Base-by-base conservation (phyloP, 2,888 invertebrate species). In the Drosophila limbata region DNA sequence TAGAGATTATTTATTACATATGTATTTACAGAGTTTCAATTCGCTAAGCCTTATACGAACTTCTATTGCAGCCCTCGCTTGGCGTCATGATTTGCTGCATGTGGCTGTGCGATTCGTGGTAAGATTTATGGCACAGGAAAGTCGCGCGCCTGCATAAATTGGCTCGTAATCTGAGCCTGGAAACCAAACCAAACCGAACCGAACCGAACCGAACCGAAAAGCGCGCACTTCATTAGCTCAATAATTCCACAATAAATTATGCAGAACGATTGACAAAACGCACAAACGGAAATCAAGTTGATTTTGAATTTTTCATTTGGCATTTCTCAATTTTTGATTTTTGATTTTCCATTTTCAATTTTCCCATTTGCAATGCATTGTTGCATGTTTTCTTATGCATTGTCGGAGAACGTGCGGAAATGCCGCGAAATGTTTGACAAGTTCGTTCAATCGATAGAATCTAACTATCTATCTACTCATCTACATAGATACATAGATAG, bases 151-250 rank as follows among this genome's bases (percentile, higher is more conserved):
- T 67, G 89, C 83, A 89, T 89, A 89, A 89, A 85, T 88, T 89
- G 84, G 59, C 66, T 64, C 61, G 84, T 83, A 85, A 88, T 85
- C 88, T 55, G 69, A 75, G 79, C 47, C 19, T 28, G 31, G 51
- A 5, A 25, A 25, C 21, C 21, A 21, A 21, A 21, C 21, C 39
- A 47, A 52, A 67, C 39, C 39, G 55, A 59, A 65, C 42, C 45
- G 52, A 73, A 68, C 25, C 39, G 44, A 52, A 67, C 31, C 39
- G 55, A 59, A 65, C 42, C 45, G 52, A 73, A 68, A 66, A 66
- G 75, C 75, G 71, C 75, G 70, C 74, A 88, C 89, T 85, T 85
- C 88, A 85, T 85, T 89, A 88, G 89, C 83, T 88, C 75, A 77
- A 87, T 84, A 87, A 87, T 81, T 84, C 67, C 73, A 35, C 67